Evolutionary conservation across 2,797 vertebrate genomes (phyloP), one percentile per base, ranked within the genome.

Genomic region (Silurus lanzhouensis): DNA sequence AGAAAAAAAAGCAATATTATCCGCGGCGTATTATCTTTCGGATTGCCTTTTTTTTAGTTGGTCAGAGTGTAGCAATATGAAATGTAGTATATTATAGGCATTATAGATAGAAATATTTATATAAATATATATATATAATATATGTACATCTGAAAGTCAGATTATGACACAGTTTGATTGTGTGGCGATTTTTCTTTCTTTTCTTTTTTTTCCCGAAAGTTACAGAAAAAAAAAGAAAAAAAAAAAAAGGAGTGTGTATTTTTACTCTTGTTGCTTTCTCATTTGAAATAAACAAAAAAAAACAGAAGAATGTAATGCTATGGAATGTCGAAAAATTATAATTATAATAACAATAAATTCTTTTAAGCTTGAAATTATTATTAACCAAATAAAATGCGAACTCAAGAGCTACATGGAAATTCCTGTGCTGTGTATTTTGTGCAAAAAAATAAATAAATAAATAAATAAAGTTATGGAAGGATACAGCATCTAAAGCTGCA

Each of bases 1-100:
- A 38, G 38, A 5, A 38, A 52, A 52, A 52, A 10, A 93, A 94
- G 94, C 93, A 94, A 94, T 94, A 94, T 92, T 90, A 87, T 52
- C 48, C 90, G 80, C 88, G 88, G 88, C 87, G 52, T 89, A 88
- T 91, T 88, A 88, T 88, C 71, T 88, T 75, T 85, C 82, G 70
- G 80, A 90, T 90, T 90, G 87, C 85, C 91, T 88, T 83, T 61
- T 61, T 91, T 83, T 90, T 85, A 52, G 82, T 80, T 67, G 60
- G 57, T 71, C 38, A n/a, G 64, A 83, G 58, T 80, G 85, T 80
- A 87, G 85, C 85, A 87, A 84, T 84, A 87, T 67, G 76, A 79
- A 68, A n/a, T 89, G 82, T 63, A 88, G 87, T 88, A 46, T 86
- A 81, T 87, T 58, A 76, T 71, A 70, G 44, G 31, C 48, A 72